Base-by-base conservation (phyloP, 2,113 vertebrate genomes). In the Rhombomys opimus region DNA sequence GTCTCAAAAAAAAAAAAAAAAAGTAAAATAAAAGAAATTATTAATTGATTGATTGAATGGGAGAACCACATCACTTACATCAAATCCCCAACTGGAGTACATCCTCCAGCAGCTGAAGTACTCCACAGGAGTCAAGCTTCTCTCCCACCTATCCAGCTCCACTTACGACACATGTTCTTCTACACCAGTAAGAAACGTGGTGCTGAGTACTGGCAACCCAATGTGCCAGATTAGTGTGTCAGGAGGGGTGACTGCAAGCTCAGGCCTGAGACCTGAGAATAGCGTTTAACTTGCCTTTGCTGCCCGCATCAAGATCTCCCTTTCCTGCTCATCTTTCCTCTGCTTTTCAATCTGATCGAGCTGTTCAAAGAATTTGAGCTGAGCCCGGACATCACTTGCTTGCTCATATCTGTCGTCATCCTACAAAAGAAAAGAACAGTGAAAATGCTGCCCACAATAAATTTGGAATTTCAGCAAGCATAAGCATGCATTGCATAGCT, bases 311-410 rank as follows among this genome's bases (percentile, higher is more conserved):
- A 99, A 98, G 97, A 99, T 99, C 96, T 99, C 99, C 89, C 99
- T 98, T 97, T 99, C 99, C 98, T 99, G 99, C 92, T 99, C 99
- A 25, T 99, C 99, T 94, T 99, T 99, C 67, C 99, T 98, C 97
- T 99, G 99, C 95, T 99, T 99, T 96, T 99, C 99, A 96, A 99
- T 99, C 97, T 99, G 99, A 98, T 99, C 99, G 54, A 99, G 99
- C 98, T 99, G 99, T 97, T 99, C 99, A 96, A 99, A 99, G 98
- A 99, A 99, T 97, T 99, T 99, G 50, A 99, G 99, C 98, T 99
- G 99, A 50, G 99, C 98, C 93, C 99, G 99, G 95, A 99, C 99
- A 5, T 99, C 99, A 67, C 98, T 99, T 78, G 98, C 98, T 98
- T 99, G 99, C 97, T 99, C 99, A 0, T 99, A 98, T 92, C 98